These are phyloP conservation scores for Parauchenoglanis punctatus DNA, from an alignment of 2,797 vertebrate genomes.

Conservation along the genomic window DNA sequence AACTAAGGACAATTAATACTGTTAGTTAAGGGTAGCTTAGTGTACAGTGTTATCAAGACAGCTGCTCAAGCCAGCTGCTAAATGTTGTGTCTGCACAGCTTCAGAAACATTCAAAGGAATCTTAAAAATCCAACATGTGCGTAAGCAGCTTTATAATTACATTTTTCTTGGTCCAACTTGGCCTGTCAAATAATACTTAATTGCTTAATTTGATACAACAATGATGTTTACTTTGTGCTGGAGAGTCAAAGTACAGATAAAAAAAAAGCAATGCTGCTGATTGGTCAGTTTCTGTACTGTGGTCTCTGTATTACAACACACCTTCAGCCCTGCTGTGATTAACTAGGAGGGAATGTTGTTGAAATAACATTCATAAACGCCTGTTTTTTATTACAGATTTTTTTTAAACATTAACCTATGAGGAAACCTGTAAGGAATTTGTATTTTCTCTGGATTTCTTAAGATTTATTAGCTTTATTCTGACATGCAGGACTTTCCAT, in stretches of 20 bases:
- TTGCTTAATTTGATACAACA: constrained; percentile 22
- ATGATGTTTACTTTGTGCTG: constrained; percentile 10
- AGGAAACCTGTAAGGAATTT: not conserved
- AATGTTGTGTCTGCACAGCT: constrained; percentile 5
- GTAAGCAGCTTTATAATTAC: not conserved
- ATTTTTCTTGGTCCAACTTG: constrained; percentile 12
- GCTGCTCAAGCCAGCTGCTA: not conserved
- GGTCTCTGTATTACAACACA: constrained; percentile 54
- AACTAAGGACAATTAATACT: not conserved
- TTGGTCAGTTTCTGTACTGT: constrained; percentile 67
- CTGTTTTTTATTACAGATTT: constrained; percentile 21
- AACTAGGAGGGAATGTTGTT: constrained; percentile 42
- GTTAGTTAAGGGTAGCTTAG: not conserved
- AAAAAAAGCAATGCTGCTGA: constrained; percentile 59
- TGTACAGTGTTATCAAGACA: constrained; percentile 9
- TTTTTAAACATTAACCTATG: not conserved
- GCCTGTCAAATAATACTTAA: constrained; percentile 25
- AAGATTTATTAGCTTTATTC: not conserved
- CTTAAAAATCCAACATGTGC: not conserved
- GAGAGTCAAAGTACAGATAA: not conserved
- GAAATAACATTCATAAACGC: constrained; percentile 21
- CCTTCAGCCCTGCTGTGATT: constrained; percentile 59
- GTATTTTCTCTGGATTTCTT: not conserved
- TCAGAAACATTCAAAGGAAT: constrained; percentile 13
- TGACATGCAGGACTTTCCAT: not conserved